Base-by-base conservation (phyloP, 2,113 vertebrate species). In the Thryonomys swinderianus region DNA sequence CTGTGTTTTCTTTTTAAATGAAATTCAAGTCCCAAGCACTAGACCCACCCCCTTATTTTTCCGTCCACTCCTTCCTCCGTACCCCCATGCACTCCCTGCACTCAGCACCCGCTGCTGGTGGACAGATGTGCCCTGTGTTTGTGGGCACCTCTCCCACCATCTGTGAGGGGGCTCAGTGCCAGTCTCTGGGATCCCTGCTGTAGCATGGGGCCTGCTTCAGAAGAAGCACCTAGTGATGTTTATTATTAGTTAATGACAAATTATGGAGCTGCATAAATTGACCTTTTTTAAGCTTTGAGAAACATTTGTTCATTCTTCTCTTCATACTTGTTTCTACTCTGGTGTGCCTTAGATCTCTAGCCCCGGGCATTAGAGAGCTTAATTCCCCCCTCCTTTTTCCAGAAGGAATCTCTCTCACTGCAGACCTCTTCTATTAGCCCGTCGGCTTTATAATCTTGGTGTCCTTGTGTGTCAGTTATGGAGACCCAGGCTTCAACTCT, bases 401-500 rank as follows among this genome's bases (percentile, higher is more conserved):
- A 17, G 55, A 57, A 57, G 17, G 55, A 18, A 20, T 57, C 85
- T n/a, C 37, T 53, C 71, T 73, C 62, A n/a, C 76, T 55, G 76
- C 40, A 71, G 18, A 64, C 69, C 51, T 80, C 11, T 5, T 32
- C 11, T 64, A 0, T 71, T 78, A 40, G 55, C 14, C 27, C 27
- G n/a, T 79, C 45, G 64, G 5, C 40, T 95, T 88, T 66, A 61
- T 89, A 69, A 89, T 83, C n/a, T 48, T 88, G 14, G 9, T 88
- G 25, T 81, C 55, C n/a, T 11, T 13, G 5, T 71, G 20, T 71
- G 83, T 64, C 20, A 5, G 3, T 30, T 64, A 73, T 66, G 32
- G 55, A 69, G 10, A 80, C 88, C 40, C 45, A 51, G 12, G 37
- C 59, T 82, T 57, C 27, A 82, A 21, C 25, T 23, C 51, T 57